These are phyloP conservation scores for Erythrocercus mccallii DNA, from an alignment of 2,113 vertebrate genomes.

Conservation along the genomic window DNA sequence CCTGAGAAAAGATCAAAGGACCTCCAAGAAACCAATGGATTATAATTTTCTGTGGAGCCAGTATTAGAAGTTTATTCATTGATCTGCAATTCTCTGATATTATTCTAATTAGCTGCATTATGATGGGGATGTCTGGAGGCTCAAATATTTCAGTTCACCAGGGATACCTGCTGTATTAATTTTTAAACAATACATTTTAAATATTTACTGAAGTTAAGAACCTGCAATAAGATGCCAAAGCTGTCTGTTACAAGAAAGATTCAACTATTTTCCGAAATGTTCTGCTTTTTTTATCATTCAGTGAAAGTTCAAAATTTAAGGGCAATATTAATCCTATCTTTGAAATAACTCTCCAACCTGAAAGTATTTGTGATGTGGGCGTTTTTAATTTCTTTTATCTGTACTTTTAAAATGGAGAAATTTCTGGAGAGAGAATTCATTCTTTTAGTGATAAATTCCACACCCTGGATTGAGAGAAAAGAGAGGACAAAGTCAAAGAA, in stretches of 20 bases:
- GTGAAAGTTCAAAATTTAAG: background rate
- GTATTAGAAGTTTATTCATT: background rate
- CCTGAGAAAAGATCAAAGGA: background rate
- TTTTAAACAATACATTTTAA: constrained; percentile 45
- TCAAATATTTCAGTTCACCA: constrained; percentile 33
- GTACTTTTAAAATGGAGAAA: background rate
- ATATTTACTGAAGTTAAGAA: constrained; percentile 49
- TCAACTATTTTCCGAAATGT: background rate
- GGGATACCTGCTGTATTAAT: constrained; percentile 33
- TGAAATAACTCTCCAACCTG: background rate
- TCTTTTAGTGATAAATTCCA: background rate
- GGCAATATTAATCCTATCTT: background rate
- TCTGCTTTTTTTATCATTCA: background rate
- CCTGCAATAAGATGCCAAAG: background rate
- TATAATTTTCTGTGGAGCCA: background rate
- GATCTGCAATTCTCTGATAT: constrained; percentile 27
- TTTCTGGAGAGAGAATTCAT: background rate
- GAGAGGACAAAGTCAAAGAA: background rate
- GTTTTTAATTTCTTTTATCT: background rate
- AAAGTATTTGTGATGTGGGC: background rate
- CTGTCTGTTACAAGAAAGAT: background rate
- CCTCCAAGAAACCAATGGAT: background rate
- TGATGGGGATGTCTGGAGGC: background rate
- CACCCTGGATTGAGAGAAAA: background rate
- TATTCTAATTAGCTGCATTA: constrained; percentile 36